phyloP scores from a whole-genome alignment of 2,113 vertebrate genomes.

The Oenanthe melanoleuca region DNA sequence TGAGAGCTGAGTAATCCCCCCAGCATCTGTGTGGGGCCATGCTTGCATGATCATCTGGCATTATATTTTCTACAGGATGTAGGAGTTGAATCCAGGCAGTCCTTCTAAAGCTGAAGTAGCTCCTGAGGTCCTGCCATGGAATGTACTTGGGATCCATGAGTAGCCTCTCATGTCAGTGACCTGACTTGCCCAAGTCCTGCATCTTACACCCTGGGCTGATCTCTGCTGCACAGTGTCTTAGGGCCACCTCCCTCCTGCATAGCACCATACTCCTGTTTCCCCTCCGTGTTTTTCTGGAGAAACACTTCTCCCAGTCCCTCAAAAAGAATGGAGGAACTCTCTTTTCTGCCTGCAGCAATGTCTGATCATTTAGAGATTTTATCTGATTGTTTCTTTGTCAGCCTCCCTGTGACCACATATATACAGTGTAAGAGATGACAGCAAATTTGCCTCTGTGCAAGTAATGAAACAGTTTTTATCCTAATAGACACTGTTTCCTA shows the following conservation, averaged over 20 bases:
- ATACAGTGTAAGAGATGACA: not conserved
- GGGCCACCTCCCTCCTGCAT: not conserved
- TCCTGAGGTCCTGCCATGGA: not conserved
- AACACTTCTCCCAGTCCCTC: not conserved
- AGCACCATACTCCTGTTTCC: not conserved
- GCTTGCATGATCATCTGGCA: not conserved
- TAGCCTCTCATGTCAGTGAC: not conserved
- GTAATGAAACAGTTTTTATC: not conserved
- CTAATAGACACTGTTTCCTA: not conserved
- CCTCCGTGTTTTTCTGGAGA: fast-evolving
- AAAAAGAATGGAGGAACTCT: not conserved
- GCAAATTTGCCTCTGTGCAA: not conserved
- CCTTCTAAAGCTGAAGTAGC: not conserved
- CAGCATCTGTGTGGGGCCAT: not conserved
- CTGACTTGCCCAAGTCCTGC: not conserved
- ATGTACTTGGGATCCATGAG: not conserved
- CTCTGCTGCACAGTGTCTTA: not conserved
- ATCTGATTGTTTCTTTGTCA: not conserved
- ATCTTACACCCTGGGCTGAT: fast-evolving
- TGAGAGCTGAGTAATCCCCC: not conserved
- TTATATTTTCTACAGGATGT: not conserved
- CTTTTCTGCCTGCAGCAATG: not conserved
- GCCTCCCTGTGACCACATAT: not conserved
- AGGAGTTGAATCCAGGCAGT: not conserved
- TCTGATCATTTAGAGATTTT: not conserved